These are phyloP conservation scores for Neopipo cinnamomea DNA, from an alignment of 2,113 vertebrate species.

Conservation along the genomic window DNA sequence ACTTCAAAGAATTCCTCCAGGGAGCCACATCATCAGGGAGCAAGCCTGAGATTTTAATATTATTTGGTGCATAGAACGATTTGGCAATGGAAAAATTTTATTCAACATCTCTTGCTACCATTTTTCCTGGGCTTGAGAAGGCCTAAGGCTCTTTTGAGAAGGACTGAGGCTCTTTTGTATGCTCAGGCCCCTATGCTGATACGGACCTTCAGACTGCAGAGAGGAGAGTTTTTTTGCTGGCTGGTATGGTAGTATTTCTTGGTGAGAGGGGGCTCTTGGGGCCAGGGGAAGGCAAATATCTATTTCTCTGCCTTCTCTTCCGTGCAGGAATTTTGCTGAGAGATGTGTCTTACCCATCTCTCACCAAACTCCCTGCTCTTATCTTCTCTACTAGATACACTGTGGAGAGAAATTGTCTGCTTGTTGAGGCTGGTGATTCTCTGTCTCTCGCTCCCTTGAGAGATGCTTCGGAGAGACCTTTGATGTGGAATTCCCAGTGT, in stretches of 20 bases:
- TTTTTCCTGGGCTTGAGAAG: not conserved
- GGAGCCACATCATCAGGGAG: not conserved
- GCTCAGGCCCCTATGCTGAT: not conserved
- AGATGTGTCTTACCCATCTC: not conserved
- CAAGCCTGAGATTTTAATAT: not conserved
- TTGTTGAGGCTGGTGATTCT: not conserved
- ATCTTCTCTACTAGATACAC: not conserved
- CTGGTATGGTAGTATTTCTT: not conserved
- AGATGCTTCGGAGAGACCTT: not conserved
- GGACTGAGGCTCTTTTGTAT: not conserved
- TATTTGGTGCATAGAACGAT: not conserved
- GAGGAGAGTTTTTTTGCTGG: not conserved
- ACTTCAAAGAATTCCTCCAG: not conserved
- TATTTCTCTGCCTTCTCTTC: not conserved
- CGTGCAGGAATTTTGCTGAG: accelerated
- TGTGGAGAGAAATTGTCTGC: not conserved
- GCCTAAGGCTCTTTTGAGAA: not conserved
- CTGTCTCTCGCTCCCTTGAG: not conserved
- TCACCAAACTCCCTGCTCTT: not conserved
- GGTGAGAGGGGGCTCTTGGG: accelerated
- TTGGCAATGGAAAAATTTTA: not conserved
- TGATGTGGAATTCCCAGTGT: constrained; percentile 39
- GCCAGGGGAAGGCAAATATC: not conserved
- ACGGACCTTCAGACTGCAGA: not conserved
- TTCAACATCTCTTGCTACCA: not conserved